Percentiles rank a stretch among this genome's conserved stretches.
Evolutionary conservation across 2,113 vertebrate genomes (phyloP).

Genomic region (Gopherus evgoodei): DNA sequence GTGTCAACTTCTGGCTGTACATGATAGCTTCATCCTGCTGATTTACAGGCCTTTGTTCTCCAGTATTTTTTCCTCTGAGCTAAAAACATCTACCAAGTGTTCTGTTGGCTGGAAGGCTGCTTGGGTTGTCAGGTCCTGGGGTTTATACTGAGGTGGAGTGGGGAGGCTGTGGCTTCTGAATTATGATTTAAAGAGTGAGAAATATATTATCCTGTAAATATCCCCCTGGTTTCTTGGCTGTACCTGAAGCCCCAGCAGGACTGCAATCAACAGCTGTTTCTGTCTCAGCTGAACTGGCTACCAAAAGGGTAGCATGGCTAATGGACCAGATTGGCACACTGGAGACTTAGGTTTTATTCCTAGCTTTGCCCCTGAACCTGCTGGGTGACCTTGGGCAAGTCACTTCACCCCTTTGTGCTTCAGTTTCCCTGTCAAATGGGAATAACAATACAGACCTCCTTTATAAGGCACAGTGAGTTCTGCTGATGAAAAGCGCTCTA

Average conservation of each 20-base stretch:
- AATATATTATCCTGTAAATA: neutral
- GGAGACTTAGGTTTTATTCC: no score
- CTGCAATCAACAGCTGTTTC: neutral
- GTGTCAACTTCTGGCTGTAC: neutral
- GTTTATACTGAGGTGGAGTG: neutral
- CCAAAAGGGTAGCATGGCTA: neutral
- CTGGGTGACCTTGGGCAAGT: no score
- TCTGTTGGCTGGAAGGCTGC: neutral
- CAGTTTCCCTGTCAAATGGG: no score
- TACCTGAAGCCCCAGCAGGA: neutral
- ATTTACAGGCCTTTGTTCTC: neutral
- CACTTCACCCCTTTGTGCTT: no score
- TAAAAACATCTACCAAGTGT: neutral
- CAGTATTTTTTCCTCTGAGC: neutral
- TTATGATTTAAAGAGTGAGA: neutral
- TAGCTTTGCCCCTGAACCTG: no score
- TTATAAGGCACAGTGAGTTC: no score
- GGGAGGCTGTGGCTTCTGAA: fast-evolving
- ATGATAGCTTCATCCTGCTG: neutral
- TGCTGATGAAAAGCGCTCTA: no score
- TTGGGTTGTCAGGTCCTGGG: neutral
- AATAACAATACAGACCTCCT: no score
- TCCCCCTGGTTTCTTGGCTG: no score
- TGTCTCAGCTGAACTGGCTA: neutral
- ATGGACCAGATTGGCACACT: no score